Percentiles rank a stretch among this genome's conserved stretches.
Evolutionary conservation across 2,797 vertebrate genomes (phyloP).

Genomic region (Podargus strigoides): DNA sequence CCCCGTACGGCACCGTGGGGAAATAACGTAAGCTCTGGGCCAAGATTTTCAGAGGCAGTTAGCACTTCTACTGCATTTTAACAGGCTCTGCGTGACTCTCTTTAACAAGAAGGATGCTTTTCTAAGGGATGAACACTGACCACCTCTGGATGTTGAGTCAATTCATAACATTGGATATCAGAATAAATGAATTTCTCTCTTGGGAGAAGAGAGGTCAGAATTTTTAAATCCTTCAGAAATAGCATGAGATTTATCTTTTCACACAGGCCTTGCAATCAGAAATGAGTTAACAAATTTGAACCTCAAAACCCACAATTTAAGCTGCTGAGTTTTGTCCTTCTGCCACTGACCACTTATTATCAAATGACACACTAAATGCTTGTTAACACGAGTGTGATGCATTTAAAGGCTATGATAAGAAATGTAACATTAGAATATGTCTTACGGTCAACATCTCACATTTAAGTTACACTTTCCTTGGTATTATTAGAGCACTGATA

Average conservation of each 20-base stretch:
- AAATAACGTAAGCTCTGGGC: neutral
- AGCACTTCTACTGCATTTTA: neutral
- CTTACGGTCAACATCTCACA: neutral
- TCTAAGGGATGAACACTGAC: neutral
- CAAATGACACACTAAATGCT: neutral
- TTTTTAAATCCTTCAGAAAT: neutral
- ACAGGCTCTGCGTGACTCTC: neutral
- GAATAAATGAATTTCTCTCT: neutral
- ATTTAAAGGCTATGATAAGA: neutral
- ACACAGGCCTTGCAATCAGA: neutral
- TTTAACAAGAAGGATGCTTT: neutral
- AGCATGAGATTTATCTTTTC: neutral
- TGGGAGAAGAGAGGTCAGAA: neutral
- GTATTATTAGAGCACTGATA: rapidly evolving
- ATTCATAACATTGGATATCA: neutral
- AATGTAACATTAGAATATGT: neutral
- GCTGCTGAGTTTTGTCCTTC: neutral
- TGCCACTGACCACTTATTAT: neutral
- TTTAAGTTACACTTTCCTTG: neutral
- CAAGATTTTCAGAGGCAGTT: neutral
- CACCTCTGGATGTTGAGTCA: neutral
- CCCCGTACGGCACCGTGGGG: rapidly evolving
- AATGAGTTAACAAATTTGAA: neutral
- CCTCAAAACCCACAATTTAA: neutral
- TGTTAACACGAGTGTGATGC: neutral